phyloP scores from a whole-genome alignment of 2,888 invertebrate genomes.

The Branchinecta sandiegonensis region DNA sequence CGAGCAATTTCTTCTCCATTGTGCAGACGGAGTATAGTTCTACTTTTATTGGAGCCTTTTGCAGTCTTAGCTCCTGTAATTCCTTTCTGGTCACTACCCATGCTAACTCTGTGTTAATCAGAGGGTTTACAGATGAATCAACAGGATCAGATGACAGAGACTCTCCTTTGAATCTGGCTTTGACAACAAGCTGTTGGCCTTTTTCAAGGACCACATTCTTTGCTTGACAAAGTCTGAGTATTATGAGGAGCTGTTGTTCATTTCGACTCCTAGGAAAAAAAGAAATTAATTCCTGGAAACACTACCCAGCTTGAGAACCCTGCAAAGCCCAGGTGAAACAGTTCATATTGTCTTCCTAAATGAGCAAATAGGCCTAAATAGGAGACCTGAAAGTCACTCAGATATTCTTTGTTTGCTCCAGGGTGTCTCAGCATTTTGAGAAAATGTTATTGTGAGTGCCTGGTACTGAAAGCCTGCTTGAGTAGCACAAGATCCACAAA shows the following conservation, averaged over 20 bases:
- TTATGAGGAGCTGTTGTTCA: not conserved
- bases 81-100: conserved; percentile 5
- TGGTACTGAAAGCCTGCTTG: too few species aligned
- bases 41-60: conserved; percentile 13
- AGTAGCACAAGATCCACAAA: too few species aligned
- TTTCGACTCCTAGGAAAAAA: not conserved
- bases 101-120: not conserved
- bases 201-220: not conserved
- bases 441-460: too few species aligned
- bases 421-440: too few species aligned
- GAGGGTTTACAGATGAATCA: not conserved
- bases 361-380: too few species aligned
- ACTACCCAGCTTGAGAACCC: not conserved
- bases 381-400: too few species aligned
- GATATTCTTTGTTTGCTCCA: too few species aligned
- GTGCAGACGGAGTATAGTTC: not conserved
- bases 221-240: not conserved
- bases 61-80: not conserved
- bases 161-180: conserved; percentile 3
- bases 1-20: not conserved
- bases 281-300: not conserved
- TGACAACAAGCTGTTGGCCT: not conserved
- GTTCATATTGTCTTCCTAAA: too few species aligned
- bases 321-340: too few species aligned
- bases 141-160: conserved; percentile 2